Evolutionary conservation across 2,888 invertebrate genomes (phyloP).

Genomic region (Laothoe populi): DNA sequence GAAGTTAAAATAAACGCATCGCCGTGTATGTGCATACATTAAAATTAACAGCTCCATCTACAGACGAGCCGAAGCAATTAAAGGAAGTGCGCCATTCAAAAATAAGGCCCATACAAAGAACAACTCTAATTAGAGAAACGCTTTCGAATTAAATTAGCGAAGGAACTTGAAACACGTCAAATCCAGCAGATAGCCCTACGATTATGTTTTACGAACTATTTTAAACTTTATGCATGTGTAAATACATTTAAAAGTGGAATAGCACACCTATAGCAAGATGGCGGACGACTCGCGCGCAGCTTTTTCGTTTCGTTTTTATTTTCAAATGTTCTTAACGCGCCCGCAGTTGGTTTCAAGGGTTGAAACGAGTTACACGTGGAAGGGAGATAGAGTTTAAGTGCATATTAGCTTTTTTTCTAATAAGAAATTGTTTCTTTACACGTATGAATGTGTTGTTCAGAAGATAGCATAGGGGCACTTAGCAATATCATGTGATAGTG

Average conservation of each 20-base stretch:
- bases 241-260: conserved; percentile 28
- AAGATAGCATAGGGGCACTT: conserved; percentile 24
- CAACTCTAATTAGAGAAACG: conserved; percentile 55
- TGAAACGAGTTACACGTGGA: conserved; percentile 48
- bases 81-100: conserved; percentile 37
- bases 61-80: conserved; percentile 20
- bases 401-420: conserved; percentile 17
- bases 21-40: background rate
- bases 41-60: conserved; percentile 16
- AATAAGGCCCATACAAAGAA: conserved; percentile 44
- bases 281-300: conserved; percentile 59
- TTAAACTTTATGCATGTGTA: conserved; percentile 28
- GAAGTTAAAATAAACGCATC: too few relatives aligned
- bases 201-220: conserved; percentile 26
- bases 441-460: conserved; percentile 6
- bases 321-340: conserved; percentile 64
- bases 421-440: conserved; percentile 23
- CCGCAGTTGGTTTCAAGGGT: conserved; percentile 60
- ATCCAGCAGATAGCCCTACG: conserved; percentile 32
- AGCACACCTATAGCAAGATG: conserved; percentile 54
- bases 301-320: conserved; percentile 70
- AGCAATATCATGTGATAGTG: conserved; percentile 35
- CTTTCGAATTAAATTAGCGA: conserved; percentile 58
- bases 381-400: background rate
- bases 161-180: conserved; percentile 40